Percentiles rank a stretch among this genome's conserved stretches.
phyloP scores from a whole-genome alignment of 1,140 invertebrate species.

The Macrocentrus cingulum region DNA sequence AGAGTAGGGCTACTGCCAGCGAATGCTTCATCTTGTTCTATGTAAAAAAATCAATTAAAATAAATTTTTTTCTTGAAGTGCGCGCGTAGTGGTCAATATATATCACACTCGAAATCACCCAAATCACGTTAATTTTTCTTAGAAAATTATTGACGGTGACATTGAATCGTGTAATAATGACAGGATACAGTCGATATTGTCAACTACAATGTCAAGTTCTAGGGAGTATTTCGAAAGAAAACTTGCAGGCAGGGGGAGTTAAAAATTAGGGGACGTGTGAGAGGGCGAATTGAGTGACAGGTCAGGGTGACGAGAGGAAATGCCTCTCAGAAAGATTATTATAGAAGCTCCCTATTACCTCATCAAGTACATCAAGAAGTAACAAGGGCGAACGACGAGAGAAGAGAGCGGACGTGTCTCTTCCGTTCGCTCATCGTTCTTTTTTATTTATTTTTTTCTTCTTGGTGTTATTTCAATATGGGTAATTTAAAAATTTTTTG shows the following conservation, averaged over 20 bases:
- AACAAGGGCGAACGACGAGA: constrained; percentile 42
- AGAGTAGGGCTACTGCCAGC: constrained; percentile 41
- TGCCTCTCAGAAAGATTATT: constrained; percentile 41
- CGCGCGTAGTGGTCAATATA: no score
- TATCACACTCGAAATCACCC: no score
- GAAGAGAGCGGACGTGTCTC: constrained; percentile 30
- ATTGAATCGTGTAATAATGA: constrained; percentile 57
- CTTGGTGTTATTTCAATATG: no score
- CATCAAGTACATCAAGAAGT: constrained; percentile 48
- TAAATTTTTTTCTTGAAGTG: background rate
- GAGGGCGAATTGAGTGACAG: constrained; percentile 2
- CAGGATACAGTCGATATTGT: constrained; percentile 50
- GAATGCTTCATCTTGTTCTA: constrained; percentile 41
- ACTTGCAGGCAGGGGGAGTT: no score
- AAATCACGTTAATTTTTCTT: no score
- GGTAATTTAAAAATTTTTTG: no score
- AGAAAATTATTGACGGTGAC: no score
- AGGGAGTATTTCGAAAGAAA: no score
- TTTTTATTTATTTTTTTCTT: background rate
- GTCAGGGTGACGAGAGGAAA: constrained; percentile 36
- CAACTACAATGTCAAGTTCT: no score
- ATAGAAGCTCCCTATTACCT: constrained; percentile 41
- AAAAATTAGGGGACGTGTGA: background rate
- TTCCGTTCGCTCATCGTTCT: constrained; percentile 20
- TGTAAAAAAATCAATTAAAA: constrained; percentile 2